Conservation (phyloP, 2,113 vertebrate genomes). For the Microcebus griseorufus region DNA sequence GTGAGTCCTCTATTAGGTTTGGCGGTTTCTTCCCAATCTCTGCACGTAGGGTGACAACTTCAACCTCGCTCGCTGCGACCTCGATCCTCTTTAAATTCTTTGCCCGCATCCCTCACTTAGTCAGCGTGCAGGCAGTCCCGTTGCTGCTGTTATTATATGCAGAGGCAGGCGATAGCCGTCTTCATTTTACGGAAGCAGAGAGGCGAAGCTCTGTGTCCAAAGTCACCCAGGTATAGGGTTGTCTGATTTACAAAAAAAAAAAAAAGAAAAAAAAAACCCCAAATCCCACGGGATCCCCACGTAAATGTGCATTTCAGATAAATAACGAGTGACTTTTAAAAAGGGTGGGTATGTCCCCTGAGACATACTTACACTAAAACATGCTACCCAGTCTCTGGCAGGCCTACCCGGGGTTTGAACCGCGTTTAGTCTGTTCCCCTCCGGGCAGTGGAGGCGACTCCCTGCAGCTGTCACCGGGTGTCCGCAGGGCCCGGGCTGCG, state of each 20-base stretch:
- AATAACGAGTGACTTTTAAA: background rate
- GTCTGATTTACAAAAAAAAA: background rate
- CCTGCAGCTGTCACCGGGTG: accelerated
- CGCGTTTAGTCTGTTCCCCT: no score
- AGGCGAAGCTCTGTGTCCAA: background rate
- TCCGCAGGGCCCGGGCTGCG: no score
- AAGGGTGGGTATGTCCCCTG: background rate
- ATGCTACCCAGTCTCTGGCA: background rate
- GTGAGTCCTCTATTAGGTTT: accelerated
- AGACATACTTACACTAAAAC: background rate
- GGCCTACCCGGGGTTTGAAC: background rate
- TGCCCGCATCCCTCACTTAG: background rate
- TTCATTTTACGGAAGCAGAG: background rate
- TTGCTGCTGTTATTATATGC: accelerated
- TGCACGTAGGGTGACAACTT: background rate
- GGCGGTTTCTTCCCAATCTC: background rate
- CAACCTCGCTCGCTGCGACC: background rate
- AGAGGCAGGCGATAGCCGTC: accelerated
- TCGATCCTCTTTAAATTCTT: background rate
- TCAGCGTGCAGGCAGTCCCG: background rate
- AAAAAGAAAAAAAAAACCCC: background rate
- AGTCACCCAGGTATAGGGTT: background rate
- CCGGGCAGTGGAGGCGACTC: background rate
- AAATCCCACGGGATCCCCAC: no score
- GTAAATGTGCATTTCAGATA: background rate